Base-by-base conservation (phyloP, 2,797 vertebrate genomes). In the Sardinella longiceps region DNA sequence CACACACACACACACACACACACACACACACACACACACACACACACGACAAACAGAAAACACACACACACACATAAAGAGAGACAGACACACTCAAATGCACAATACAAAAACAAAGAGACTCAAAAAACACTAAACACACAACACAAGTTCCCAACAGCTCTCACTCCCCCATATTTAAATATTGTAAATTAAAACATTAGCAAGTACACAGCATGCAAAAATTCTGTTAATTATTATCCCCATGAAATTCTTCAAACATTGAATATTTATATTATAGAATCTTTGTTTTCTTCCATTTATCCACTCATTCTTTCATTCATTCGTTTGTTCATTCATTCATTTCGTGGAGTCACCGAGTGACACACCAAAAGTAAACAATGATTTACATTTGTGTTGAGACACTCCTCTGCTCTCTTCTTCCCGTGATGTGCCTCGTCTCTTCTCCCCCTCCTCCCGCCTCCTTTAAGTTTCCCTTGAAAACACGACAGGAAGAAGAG, bases 391-490 rank as follows among this genome's bases (percentile, higher is more conserved):
- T 18, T 74, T 74, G 66, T 37, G 66, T 74, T 12, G 66, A 5
- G 66, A 74, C 66, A 70, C 30, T 70, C 11, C 63, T 30, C 63
- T 70, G 39, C 66, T 33, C 30, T 70, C 11, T 30, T 30, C 63
- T 70, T 12, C 10, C 63, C 30, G 48, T n/a, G 33, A 46, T 74
- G 30, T 74, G 66, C 66, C 66, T 15, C 15, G 25, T 80, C 14
- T 10, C 46, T 53, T 43, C n/a, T 66, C 20, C 33, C 74, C 87
- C 56, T 66, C 45, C 86, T 87, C 37, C 86, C 48, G 25, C 86
- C 90, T 89, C 85, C 90, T n/a, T 90, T 85, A 83, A 88, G 90
- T 92, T 90, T 85, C 84, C 83, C 83, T 25, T 23, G 30, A 37
- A 74, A 39, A 74, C 66, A 74, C 18, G 77, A 53, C 58, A 82